Evolutionary conservation across 2,797 vertebrate genomes (phyloP).

Genomic region (Coluber constrictor): DNA sequence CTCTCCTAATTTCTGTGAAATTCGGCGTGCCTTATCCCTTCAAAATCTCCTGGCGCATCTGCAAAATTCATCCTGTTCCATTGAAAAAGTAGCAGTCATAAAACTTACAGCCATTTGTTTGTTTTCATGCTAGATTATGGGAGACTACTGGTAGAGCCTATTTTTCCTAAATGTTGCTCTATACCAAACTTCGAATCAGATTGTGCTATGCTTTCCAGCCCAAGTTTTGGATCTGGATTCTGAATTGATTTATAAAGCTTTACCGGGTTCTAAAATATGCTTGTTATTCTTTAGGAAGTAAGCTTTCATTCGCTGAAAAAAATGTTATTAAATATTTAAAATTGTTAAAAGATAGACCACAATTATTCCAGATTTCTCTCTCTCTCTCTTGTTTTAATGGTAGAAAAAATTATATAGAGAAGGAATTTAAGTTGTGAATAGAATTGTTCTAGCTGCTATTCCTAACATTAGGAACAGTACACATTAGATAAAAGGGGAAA

Average conservation of each 20-base stretch:
- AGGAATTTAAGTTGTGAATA: neutral
- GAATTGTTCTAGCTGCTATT: neutral
- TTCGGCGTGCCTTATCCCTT: neutral
- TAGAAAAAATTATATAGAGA: constrained; percentile 14
- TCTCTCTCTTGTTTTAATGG: constrained; percentile 22
- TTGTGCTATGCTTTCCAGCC: neutral
- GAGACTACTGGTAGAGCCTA: neutral
- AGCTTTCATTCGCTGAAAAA: neutral
- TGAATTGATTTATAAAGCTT: neutral
- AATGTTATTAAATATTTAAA: neutral
- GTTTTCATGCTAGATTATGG: neutral
- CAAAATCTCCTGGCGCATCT: neutral
- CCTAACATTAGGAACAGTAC: neutral
- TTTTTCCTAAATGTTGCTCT: neutral
- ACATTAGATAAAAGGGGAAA: neutral
- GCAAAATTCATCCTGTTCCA: neutral
- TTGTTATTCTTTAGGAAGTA: constrained; percentile 3
- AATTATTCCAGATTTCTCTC: constrained; percentile 27
- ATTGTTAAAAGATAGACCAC: constrained; percentile 6
- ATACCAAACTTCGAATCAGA: neutral
- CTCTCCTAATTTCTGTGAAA: neutral
- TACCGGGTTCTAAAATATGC: neutral
- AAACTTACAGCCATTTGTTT: neutral
- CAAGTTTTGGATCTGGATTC: neutral
- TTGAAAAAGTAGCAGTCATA: neutral